Percentiles rank a stretch among this genome's conserved stretches.
Evolutionary conservation across 1,140 invertebrate species (phyloP).

Genomic region (Orchestia grillus): DNA sequence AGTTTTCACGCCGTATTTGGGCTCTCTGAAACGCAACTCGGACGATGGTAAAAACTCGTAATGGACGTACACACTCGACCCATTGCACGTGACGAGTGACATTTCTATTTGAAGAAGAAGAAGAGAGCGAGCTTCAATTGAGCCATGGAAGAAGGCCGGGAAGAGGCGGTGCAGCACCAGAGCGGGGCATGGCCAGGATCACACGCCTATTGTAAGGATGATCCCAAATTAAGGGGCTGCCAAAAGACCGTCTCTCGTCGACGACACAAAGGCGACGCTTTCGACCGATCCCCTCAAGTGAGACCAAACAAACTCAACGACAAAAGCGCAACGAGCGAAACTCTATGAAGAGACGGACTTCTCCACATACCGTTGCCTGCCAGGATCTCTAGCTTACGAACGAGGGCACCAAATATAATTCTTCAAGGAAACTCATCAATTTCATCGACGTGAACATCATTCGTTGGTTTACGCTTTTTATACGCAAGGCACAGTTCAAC

Average conservation of each 20-base stretch:
- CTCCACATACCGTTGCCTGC: background rate
- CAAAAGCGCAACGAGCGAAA: slow-evolving; percentile 7
- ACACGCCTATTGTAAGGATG: slow-evolving; percentile 48
- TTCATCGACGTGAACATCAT: too few relatives aligned
- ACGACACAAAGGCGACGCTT: background rate
- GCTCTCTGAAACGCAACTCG: background rate
- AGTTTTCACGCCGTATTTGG: background rate
- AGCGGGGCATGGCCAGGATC: background rate
- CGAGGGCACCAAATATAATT: background rate
- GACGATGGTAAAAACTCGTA: background rate
- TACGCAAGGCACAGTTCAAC: background rate
- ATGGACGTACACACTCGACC: background rate
- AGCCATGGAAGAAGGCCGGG: background rate
- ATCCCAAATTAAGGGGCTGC: slow-evolving; percentile 49
- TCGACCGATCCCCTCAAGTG: slow-evolving; percentile 38
- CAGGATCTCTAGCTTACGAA: background rate
- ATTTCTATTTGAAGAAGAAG: background rate
- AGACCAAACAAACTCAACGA: slow-evolving; percentile 46
- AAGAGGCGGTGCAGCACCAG: background rate
- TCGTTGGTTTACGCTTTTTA: background rate
- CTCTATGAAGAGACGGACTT: background rate
- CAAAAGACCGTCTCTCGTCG: background rate
- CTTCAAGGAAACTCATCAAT: background rate
- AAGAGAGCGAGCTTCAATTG: background rate
- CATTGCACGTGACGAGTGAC: background rate